These are phyloP conservation scores for Teleogryllus oceanicus DNA, from an alignment of 2,888 invertebrate genomes.

Conservation along the genomic window DNA sequence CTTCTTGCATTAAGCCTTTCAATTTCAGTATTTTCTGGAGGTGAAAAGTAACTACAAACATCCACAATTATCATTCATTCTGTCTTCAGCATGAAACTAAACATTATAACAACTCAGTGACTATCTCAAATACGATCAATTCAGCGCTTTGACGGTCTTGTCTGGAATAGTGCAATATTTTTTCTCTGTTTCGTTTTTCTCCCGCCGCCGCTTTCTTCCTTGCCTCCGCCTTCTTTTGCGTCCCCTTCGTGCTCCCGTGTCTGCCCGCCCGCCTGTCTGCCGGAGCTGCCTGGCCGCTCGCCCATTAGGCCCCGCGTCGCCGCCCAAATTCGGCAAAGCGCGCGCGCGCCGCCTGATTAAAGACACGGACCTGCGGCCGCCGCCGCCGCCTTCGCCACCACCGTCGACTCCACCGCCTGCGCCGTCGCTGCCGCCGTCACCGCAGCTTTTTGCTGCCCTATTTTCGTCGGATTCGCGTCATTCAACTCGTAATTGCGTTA, in stretches of 20 bases:
- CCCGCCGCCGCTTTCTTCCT: neutral
- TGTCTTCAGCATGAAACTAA: too few relatives aligned
- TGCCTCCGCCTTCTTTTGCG: neutral
- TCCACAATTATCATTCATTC: too few relatives aligned
- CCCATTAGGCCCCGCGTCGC: neutral
- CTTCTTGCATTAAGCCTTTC: too few relatives aligned
- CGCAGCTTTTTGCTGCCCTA: neutral
- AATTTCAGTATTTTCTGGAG: too few relatives aligned
- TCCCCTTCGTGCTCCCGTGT: neutral
- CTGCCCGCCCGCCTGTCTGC: neutral
- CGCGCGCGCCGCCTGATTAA: neutral
- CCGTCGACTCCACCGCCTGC: neutral
- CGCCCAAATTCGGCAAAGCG: neutral
- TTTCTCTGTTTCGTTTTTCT: neutral
- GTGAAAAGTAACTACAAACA: too few relatives aligned
- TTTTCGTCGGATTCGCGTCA: slow-evolving; percentile 18
- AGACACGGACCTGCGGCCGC: neutral
- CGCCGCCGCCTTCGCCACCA: neutral
- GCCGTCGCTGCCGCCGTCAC: too few relatives aligned
- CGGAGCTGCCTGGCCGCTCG: neutral
- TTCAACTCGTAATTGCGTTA: slow-evolving; percentile 5
- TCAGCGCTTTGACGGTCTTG: too few relatives aligned
- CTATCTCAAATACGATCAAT: too few relatives aligned
- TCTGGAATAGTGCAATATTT: too few relatives aligned
- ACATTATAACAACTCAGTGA: too few relatives aligned